A percentile compares a stretch with the other conserved stretches of the same genome.
phyloP scores from a whole-genome alignment of 1,140 invertebrate genomes.

The Drosophila quadrilineata region DNA sequence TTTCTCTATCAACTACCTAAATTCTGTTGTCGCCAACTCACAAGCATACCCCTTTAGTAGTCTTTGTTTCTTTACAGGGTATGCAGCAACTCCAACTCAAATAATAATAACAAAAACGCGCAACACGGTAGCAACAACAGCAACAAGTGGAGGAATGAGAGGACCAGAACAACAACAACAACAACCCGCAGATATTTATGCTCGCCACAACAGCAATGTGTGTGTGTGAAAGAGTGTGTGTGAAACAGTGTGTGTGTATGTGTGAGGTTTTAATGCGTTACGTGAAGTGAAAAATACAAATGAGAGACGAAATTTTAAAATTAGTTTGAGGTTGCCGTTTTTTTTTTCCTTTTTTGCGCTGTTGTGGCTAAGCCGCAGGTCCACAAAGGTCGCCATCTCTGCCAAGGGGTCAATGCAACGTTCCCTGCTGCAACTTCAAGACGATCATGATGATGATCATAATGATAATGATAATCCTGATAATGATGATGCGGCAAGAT shows the following conservation, averaged over 20 bases:
- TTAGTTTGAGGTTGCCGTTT: conserved; percentile 45
- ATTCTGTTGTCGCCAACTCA: too few relatives aligned
- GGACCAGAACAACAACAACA: background rate
- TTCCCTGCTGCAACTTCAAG: conserved; percentile 27
- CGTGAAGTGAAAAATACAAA: conserved; percentile 55
- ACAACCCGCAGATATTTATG: conserved; percentile 41
- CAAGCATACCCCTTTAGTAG: background rate
- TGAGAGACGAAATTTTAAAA: conserved; percentile 51
- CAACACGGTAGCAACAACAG: conserved; percentile 58
- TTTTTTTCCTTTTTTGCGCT: conserved; percentile 37
- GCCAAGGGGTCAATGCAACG: conserved; percentile 2
- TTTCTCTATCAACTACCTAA: background rate
- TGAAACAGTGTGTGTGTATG: conserved; percentile 8
- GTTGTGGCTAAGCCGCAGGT: background rate
- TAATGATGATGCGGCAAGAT: conserved; percentile 70
- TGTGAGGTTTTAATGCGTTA: conserved; percentile 47
- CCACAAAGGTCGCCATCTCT: conserved; percentile 50
- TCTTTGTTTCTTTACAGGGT: conserved; percentile 31
- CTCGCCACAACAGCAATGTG: conserved; percentile 8
- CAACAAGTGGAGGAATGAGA: conserved; percentile 19
- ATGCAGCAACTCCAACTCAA: conserved; percentile 55
- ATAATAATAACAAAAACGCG: conserved; percentile 72
- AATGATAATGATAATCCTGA: too few relatives aligned
- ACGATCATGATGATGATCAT: conserved; percentile 66
- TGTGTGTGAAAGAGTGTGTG: background rate